Percentiles rank a stretch among this genome's conserved stretches.
Evolutionary conservation across 2,113 vertebrate genomes (phyloP).

Genomic region (Hydrolagus affinis): DNA sequence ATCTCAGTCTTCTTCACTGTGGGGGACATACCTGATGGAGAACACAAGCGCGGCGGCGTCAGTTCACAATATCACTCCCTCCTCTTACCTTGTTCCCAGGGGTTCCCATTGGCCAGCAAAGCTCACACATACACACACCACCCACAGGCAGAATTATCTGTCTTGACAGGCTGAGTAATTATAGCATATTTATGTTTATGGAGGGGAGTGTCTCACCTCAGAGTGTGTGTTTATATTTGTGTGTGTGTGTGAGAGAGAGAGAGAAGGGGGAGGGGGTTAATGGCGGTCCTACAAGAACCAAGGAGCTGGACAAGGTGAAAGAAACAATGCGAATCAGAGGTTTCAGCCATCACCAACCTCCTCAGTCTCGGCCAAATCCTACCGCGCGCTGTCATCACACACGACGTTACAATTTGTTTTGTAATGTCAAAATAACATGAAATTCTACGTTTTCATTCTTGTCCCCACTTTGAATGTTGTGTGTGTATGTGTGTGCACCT

Average conservation of each 20-base stretch:
- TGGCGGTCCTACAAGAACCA: background rate
- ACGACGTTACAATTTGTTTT: too few relatives aligned
- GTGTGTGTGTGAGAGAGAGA: background rate
- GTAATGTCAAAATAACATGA: too few relatives aligned
- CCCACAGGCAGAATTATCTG: background rate
- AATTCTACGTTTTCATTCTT: too few relatives aligned
- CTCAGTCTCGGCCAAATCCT: too few relatives aligned
- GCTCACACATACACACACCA: slow-evolving; percentile 9
- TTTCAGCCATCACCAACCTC: too few relatives aligned
- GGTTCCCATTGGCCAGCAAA: background rate
- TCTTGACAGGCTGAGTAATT: background rate
- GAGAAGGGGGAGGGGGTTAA: background rate
- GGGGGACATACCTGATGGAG: slow-evolving; percentile 74
- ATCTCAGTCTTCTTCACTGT: slow-evolving; percentile 91
- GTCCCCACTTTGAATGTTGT: too few relatives aligned
- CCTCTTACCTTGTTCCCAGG: too few relatives aligned
- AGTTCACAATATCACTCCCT: background rate
- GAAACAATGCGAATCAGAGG: too few relatives aligned
- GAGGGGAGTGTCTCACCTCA: too few relatives aligned
- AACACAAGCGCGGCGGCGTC: slow-evolving; percentile 9
- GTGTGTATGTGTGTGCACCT: too few relatives aligned
- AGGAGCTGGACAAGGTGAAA: background rate
- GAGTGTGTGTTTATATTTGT: background rate
- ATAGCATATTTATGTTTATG: background rate
- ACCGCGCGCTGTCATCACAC: too few relatives aligned